phyloP scores from a whole-genome alignment of 1,140 invertebrate species.

The Melanaphis sacchari region DNA sequence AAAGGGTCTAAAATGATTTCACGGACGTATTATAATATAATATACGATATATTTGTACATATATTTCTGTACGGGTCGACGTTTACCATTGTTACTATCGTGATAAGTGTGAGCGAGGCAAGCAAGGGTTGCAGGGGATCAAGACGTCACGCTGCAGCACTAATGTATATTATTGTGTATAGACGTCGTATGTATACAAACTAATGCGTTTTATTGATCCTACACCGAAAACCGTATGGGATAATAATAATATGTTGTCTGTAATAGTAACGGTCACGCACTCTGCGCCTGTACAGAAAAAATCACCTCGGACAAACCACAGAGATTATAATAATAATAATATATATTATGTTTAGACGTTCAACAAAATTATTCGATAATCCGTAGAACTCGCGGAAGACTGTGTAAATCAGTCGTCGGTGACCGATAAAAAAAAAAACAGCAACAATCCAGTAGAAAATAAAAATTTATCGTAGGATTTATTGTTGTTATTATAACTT shows the following conservation, averaged over 20 bases:
- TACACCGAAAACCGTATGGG: conserved; percentile 10
- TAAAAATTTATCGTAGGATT: neutral
- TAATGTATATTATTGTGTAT: neutral
- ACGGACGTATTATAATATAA: conserved; percentile 25
- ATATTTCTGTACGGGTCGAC: neutral
- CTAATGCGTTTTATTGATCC: conserved; percentile 56
- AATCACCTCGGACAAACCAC: neutral
- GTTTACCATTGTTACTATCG: neutral
- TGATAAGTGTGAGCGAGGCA: neutral
- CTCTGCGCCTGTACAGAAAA: neutral
- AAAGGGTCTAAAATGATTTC: conserved; percentile 17
- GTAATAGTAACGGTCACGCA: conserved; percentile 17
- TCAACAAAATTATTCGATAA: neutral
- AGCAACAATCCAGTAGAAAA: neutral
- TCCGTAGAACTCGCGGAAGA: neutral
- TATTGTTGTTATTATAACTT: neutral
- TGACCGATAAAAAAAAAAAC: neutral
- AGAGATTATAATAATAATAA: neutral
- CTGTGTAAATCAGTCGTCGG: neutral
- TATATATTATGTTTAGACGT: neutral
- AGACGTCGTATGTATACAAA: neutral
- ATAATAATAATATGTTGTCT: neutral
- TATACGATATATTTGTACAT: neutral
- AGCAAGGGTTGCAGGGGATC: neutral
- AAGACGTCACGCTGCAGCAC: conserved; percentile 40